Evolutionary conservation across 2,888 invertebrate species (phyloP), one percentile per base, ranked within the genome.

Genomic region (Poecilobothrus nobilitatus): DNA sequence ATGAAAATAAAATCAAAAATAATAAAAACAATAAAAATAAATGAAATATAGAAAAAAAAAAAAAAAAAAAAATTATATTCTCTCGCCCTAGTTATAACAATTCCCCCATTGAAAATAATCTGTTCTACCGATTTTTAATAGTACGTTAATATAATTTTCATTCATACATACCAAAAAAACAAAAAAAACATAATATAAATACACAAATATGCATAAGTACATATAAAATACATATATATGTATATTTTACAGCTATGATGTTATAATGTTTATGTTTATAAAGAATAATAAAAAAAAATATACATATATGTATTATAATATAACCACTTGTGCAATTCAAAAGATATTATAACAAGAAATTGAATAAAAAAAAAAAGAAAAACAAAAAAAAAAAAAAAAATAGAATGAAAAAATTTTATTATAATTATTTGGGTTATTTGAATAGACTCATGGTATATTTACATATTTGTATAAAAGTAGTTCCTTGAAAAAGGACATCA

Each of bases 341-440:
- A 12, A 53, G 53, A 53, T 18, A 53, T 53, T 53, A 18, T 53
- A 53, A 53, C 53, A 15, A 53, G 53, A 18, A 53, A 18, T 53
- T 53, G 15, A 53, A 53, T 15, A 12, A 18, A 53, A 53, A 41
- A 41, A 6, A 9, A 41, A 41, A 41, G 7, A 44, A 44, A 15
- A 44, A 44, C 12, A 44, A 44, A 44, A 44, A 44, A 9, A 44
- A 44, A 9, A 44, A 44, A 44, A 44, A 44, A 15, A 44, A 44
- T 44, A 44, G 12, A 44, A 44, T 9, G 12, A 44, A 18, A 18
- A 12, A 2, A 4, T 53, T 53, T 53, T 53, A 53, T 53, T 53
- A 18, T 53, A 12, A 53, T 53, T 53, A 53, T 53, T 53, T 53
- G 53, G 53, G 53, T 53, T 53, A 53, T 53, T 53, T 53, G 53